A percentile compares a stretch with the other conserved stretches of the same genome.
These are phyloP conservation scores for Cacoxenus indagator DNA, from an alignment of 2,888 invertebrate genomes.

Conservation along the genomic window DNA sequence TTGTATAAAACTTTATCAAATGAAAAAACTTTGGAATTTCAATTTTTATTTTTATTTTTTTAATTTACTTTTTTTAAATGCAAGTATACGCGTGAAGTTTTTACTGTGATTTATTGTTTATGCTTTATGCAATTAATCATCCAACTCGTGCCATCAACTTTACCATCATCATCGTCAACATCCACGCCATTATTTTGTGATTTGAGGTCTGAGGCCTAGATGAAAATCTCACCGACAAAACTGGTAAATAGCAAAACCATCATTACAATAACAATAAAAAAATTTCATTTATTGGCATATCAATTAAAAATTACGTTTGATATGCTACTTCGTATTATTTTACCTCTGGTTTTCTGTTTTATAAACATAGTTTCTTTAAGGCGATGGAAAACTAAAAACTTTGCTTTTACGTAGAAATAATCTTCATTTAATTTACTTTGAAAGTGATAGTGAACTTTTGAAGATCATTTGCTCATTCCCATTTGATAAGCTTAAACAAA, in stretches of 20 bases:
- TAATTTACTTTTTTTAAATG: neutral
- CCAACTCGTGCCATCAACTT: constrained; percentile 5
- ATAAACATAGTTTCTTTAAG: neutral
- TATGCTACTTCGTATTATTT: neutral
- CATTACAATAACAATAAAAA: constrained; percentile 11
- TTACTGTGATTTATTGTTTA: constrained; percentile 10
- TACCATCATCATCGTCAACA: neutral
- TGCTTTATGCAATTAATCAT: constrained; percentile 21
- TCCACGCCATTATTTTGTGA: neutral
- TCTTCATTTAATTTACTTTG: too few species aligned
- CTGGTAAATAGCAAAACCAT: neutral
- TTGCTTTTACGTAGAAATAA: neutral
- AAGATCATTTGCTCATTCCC: too few species aligned
- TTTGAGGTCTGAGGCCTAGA: neutral
- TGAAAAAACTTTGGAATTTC: constrained; percentile 34
- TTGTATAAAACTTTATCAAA: constrained; percentile 50
- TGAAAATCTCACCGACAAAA: neutral
- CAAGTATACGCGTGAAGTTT: neutral
- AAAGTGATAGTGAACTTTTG: too few species aligned
- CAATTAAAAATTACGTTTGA: neutral
- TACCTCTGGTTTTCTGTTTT: neutral
- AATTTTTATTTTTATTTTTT: neutral
- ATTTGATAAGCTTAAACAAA: too few species aligned
- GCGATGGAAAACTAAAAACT: too few species aligned
- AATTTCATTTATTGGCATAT: constrained; percentile 11